A percentile compares a stretch with the other conserved stretches of the same genome.
These are phyloP conservation scores for Lerema accius DNA, from an alignment of 1,140 invertebrate species.

Conservation along the genomic window DNA sequence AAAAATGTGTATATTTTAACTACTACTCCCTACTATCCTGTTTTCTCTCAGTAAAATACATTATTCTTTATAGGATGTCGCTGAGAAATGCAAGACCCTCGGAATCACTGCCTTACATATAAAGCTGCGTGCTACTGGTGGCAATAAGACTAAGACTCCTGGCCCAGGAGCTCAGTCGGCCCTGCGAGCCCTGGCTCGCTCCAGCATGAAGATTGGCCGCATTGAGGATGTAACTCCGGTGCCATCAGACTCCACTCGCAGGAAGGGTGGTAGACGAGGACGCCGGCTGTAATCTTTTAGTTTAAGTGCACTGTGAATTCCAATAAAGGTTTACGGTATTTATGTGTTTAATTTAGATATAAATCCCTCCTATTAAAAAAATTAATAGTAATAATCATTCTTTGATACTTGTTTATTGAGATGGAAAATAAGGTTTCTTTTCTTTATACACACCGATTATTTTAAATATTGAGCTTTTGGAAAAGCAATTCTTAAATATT, in stretches of 20 bases:
- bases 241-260: slow-evolving; percentile 98
- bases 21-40: too few species aligned
- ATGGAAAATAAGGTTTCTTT: too few species aligned
- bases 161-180: slow-evolving; percentile 99
- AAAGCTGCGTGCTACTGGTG: slow-evolving; percentile 98
- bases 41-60: neutral
- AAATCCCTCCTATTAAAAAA: too few species aligned
- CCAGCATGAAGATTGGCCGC: slow-evolving; percentile 99
- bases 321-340: slow-evolving; percentile 66
- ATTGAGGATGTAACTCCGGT: slow-evolving; percentile 99
- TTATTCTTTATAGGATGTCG: slow-evolving; percentile 92
- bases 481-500: too few species aligned
- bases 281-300: slow-evolving; percentile 94
- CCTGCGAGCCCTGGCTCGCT: slow-evolving; percentile 97
- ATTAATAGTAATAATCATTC: too few species aligned
- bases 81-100: slow-evolving; percentile 98
- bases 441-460: too few species aligned
- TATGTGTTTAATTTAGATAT: slow-evolving; percentile 51
- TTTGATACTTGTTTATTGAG: too few species aligned
- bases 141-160: slow-evolving; percentile 98
- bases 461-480: too few species aligned
- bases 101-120: slow-evolving; percentile 99
- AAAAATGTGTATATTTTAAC: too few species aligned
- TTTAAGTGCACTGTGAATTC: slow-evolving; percentile 71
- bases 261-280: slow-evolving; percentile 99